phyloP scores from a whole-genome alignment of 1,140 invertebrate genomes.

The Charaxes varanes region DNA sequence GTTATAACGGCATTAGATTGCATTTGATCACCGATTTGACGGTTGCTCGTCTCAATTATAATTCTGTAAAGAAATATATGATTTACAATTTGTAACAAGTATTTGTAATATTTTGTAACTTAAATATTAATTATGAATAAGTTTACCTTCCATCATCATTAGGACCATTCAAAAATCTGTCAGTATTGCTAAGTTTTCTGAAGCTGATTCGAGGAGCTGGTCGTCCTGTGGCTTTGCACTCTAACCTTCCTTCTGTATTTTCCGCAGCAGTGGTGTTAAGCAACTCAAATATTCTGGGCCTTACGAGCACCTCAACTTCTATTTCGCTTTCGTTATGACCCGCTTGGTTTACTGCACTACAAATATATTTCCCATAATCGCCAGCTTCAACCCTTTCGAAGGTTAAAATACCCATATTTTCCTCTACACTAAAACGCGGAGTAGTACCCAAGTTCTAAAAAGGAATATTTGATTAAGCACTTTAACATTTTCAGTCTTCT shows the following conservation, averaged over 20 bases:
- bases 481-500: no score
- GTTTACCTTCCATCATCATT: constrained; percentile 77
- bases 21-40: constrained; percentile 72
- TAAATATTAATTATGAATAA: constrained; percentile 10
- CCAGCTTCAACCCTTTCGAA: constrained; percentile 85
- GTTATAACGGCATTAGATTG: constrained; percentile 79
- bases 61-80: constrained; percentile 66
- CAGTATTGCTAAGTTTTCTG: constrained; percentile 76
- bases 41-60: constrained; percentile 65
- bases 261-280: constrained; percentile 82
- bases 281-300: constrained; percentile 86
- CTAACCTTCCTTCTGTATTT: constrained; percentile 78
- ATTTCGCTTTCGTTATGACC: constrained; percentile 80
- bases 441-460: constrained; percentile 81
- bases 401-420: constrained; percentile 79
- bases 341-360: constrained; percentile 87
- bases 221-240: constrained; percentile 84
- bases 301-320: constrained; percentile 81
- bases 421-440: constrained; percentile 84
- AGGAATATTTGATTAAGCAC: no score
- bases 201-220: constrained; percentile 86
- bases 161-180: constrained; percentile 75
- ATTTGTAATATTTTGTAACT: constrained; percentile 1
- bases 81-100: neutral
- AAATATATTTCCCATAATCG: constrained; percentile 88